phyloP scores from a whole-genome alignment of 2,113 vertebrate species.

The Pterocles gutturalis region DNA sequence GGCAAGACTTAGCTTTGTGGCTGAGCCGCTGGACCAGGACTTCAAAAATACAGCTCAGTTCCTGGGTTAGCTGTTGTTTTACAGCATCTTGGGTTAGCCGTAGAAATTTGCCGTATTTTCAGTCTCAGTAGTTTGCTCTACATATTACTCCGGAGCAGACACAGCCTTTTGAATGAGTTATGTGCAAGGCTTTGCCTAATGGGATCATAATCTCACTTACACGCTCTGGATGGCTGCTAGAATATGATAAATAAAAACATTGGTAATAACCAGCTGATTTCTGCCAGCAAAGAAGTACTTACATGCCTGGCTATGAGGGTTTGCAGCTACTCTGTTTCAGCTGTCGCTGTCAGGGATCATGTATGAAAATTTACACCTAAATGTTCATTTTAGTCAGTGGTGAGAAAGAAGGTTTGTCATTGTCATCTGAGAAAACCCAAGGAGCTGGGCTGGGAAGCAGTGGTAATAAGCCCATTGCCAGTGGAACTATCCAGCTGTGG shows the following conservation, averaged over 20 bases:
- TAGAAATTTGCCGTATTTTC: background rate
- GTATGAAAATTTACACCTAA: background rate
- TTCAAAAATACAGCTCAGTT: background rate
- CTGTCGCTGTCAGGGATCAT: background rate
- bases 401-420: background rate
- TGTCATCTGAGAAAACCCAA: background rate
- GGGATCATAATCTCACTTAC: background rate
- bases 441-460: background rate
- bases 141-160: background rate
- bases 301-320: background rate
- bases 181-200: background rate
- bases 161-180: background rate
- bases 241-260: background rate
- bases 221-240: background rate
- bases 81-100: background rate
- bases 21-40: background rate
- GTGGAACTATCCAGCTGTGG: background rate
- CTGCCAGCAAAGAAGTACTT: background rate
- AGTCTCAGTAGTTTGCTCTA: background rate
- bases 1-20: background rate
- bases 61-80: background rate
- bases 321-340: slow-evolving; percentile 20
- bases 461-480: background rate
- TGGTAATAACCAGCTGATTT: background rate
- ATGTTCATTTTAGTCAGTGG: background rate